A percentile compares a stretch with the other conserved stretches of the same genome.
These are phyloP conservation scores for Ichneumoninae sp. DNA, from an alignment of 2,888 invertebrate species.

Conservation along the genomic window DNA sequence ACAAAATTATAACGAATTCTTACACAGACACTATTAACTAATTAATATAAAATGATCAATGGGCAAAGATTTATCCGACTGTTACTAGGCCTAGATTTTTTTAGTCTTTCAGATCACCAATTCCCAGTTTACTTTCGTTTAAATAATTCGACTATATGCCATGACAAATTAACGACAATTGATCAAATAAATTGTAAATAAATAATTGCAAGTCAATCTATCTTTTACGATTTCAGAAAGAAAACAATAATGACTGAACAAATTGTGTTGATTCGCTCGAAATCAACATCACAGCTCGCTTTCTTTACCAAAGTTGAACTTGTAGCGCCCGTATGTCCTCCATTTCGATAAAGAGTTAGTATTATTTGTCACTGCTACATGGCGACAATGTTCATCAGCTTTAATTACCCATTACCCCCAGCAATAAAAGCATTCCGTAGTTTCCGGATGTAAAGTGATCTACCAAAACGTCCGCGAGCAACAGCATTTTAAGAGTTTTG, in stretches of 20 bases:
- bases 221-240: conserved; percentile 34
- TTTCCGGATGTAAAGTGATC: conserved; percentile 35
- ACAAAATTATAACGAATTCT: conserved; percentile 47
- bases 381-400: conserved; percentile 51
- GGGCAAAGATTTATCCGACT: conserved; percentile 34
- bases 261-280: conserved; percentile 17
- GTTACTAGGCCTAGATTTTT: conserved; percentile 62
- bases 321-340: neutral
- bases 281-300: neutral
- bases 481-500: neutral
- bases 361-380: conserved; percentile 52
- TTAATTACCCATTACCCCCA: conserved; percentile 48
- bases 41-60: conserved; percentile 42
- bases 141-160: conserved; percentile 60
- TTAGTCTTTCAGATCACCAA: conserved; percentile 65
- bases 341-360: conserved; percentile 36
- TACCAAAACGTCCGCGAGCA: neutral
- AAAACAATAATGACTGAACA: neutral
- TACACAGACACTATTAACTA: conserved; percentile 22
- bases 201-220: conserved; percentile 40
- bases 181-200: neutral
- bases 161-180: conserved; percentile 61
- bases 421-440: conserved; percentile 57
- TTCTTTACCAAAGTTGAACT: neutral
- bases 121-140: conserved; percentile 61